These are phyloP conservation scores for Ornithoptera priamus DNA, from an alignment of 2,888 invertebrate species.

Conservation along the genomic window DNA sequence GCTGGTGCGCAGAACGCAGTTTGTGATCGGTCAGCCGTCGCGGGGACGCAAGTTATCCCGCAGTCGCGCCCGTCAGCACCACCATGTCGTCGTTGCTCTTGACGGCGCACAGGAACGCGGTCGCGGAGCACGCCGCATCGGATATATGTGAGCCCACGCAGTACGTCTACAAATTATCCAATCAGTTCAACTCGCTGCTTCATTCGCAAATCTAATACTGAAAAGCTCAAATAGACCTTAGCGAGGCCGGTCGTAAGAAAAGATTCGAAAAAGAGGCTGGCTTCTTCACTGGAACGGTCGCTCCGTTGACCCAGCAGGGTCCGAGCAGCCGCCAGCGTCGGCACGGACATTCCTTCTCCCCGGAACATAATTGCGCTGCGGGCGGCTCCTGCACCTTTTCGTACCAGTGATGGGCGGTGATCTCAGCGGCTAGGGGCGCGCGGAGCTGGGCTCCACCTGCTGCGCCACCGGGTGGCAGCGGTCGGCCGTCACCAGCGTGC, in stretches of 20 bases:
- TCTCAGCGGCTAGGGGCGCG: not conserved
- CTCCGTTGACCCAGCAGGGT: constrained; percentile 37
- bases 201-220: no score
- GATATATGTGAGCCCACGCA: constrained; percentile 82
- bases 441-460: not conserved
- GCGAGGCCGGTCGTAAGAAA: constrained; percentile 81
- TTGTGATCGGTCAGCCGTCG: no score
- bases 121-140: constrained; percentile 14
- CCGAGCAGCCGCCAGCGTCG: constrained; percentile 83
- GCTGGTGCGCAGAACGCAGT: no score
- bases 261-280: constrained; percentile 79
- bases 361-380: constrained; percentile 84
- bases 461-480: not conserved
- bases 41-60: no score
- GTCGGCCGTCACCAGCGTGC: no score
- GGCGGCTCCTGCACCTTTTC: constrained; percentile 52
- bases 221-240: constrained; percentile 66
- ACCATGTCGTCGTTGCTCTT: constrained; percentile 82
- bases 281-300: constrained; percentile 66
- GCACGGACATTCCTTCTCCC: constrained; percentile 87
- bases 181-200: no score
- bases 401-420: constrained; percentile 57
- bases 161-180: constrained; percentile 61
- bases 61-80: constrained; percentile 81
- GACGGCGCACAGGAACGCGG: constrained; percentile 68